These are phyloP conservation scores for Philonicus albiceps DNA, from an alignment of 2,888 invertebrate species.

Conservation along the genomic window DNA sequence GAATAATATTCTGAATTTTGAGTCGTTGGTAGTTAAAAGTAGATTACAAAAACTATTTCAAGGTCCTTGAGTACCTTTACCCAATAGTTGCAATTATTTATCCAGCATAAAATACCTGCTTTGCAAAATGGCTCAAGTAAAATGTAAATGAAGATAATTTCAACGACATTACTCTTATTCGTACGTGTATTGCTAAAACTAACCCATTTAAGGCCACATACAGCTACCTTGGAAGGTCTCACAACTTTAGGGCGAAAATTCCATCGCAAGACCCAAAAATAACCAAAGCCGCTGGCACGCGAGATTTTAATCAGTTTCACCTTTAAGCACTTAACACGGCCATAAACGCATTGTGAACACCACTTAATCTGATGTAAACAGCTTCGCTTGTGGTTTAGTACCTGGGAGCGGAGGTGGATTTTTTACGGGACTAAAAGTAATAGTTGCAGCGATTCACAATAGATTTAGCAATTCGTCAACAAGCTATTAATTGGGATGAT, in stretches of 20 bases:
- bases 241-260: not conserved
- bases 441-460: not conserved
- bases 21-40: not conserved
- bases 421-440: not conserved
- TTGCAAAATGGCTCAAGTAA: not conserved
- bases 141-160: not conserved
- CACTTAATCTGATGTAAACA: conserved; percentile 23
- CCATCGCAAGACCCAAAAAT: not conserved
- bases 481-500: not conserved
- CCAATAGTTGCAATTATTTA: not conserved
- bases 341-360: conserved; percentile 29
- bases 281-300: conserved; percentile 10
- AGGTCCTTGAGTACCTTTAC: not conserved
- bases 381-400: not conserved
- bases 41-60: not conserved
- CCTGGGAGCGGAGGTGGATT: not conserved
- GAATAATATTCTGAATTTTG: not conserved
- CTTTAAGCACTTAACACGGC: conserved; percentile 24
- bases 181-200: not conserved
- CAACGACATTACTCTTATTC: not conserved
- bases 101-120: not conserved
- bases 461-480: not conserved
- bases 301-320: conserved; percentile 37
- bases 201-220: not conserved
- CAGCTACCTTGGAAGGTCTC: not conserved